These are phyloP conservation scores for Delphinus delphis DNA, from an alignment of 2,113 vertebrate species.

Conservation along the genomic window DNA sequence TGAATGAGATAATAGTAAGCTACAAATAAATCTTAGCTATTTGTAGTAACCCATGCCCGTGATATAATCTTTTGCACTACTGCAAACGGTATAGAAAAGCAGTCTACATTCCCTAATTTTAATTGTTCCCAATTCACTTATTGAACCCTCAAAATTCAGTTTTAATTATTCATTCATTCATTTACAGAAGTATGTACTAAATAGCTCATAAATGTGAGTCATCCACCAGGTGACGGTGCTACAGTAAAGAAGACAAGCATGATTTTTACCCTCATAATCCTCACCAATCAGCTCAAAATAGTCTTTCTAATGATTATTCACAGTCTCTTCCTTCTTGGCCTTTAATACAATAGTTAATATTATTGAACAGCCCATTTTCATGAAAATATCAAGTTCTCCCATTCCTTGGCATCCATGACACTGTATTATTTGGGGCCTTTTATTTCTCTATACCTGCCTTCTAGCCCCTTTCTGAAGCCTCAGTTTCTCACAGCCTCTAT, in stretches of 20 bases:
- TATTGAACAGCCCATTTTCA: background rate
- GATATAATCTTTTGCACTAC: background rate
- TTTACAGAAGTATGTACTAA: background rate
- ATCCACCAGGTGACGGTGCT: background rate
- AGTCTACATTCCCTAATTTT: background rate
- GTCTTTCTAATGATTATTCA: background rate
- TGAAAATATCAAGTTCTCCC: background rate
- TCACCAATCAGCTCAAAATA: background rate
- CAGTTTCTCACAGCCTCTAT: background rate
- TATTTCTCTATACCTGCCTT: background rate
- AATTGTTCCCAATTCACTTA: background rate
- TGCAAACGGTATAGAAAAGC: background rate
- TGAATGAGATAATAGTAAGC: background rate
- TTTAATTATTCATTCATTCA: background rate
- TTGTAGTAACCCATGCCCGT: background rate
- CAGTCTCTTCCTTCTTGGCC: background rate
- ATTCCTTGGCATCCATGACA: background rate
- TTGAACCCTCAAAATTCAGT: background rate
- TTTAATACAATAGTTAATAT: conserved; percentile 4
- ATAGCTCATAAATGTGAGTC: background rate
- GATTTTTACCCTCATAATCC: background rate
- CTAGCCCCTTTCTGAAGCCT: background rate
- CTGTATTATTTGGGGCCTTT: background rate
- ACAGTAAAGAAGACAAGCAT: background rate
- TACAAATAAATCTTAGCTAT: background rate